These are phyloP conservation scores for Rutilus rutilus DNA, from an alignment of 2,113 vertebrate genomes.

Conservation along the genomic window DNA sequence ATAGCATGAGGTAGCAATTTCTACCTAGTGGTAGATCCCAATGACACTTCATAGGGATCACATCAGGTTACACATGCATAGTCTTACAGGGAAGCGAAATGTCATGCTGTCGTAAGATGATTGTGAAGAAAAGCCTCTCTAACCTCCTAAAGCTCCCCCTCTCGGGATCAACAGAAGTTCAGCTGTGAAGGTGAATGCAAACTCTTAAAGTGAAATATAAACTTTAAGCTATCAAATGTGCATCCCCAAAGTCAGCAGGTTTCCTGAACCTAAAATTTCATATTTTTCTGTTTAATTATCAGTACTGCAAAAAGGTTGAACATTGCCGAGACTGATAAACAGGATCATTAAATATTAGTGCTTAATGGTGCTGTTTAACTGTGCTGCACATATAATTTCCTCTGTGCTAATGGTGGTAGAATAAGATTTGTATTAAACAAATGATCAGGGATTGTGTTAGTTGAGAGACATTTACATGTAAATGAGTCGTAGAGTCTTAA, in stretches of 20 bases:
- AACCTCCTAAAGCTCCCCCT: slow-evolving; percentile 29
- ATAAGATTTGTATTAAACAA: slow-evolving; percentile 30
- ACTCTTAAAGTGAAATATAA: not conserved
- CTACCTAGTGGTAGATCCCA: not conserved
- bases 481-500: not conserved
- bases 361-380: slow-evolving; percentile 17
- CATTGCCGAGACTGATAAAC: slow-evolving; percentile 2
- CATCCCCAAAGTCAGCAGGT: not conserved
- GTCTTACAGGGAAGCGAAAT: not conserved
- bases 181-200: slow-evolving; percentile 3
- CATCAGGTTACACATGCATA: not conserved
- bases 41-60: not conserved
- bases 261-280: not conserved
- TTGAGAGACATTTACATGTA: slow-evolving; percentile 28
- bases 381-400: slow-evolving; percentile 24
- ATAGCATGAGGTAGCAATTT: not conserved
- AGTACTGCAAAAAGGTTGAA: not conserved
- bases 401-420: not conserved
- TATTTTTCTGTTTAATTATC: not conserved
- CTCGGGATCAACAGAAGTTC: slow-evolving; percentile 3
- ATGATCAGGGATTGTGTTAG: not conserved
- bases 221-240: not conserved
- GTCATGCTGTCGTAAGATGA: slow-evolving; percentile 34
- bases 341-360: slow-evolving; percentile 20
- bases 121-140: slow-evolving; percentile 43